Evolutionary conservation across 2,888 invertebrate genomes (phyloP), one percentile per base, ranked within the genome.

Genomic region (Andrena minutula): DNA sequence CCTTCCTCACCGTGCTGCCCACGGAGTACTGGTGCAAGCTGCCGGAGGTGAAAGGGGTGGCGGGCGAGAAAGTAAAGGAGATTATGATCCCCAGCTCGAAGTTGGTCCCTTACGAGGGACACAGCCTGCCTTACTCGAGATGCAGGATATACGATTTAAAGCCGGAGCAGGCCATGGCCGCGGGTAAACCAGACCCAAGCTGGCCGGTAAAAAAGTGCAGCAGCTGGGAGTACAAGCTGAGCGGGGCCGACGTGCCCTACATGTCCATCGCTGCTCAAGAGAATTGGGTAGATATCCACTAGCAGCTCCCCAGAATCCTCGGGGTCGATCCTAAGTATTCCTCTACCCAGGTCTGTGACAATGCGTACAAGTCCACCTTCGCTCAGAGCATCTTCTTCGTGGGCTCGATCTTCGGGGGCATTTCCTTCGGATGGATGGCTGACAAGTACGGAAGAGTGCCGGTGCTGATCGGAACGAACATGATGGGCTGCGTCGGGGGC

Each of bases 1-100:
- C 92, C 53, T 94, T 94, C 74, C 91, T 93, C 65, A 90, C 92
- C 6, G 75, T 93, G 5, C 87, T 89, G 75, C 94, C 88, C 10
- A 82, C 85, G 3, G 88, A 90, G 26, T 92, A 93, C 70, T 92
- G 92, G 91, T 94, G 94, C 83, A 80, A 86, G 7, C 81, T 92
- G 41, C 90, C 90, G 0, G 53, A 68, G 64, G 79, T 85, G 20
- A 72, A 79, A 0, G 71, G 74, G 16, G 7, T 74, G n/a, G 20
- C 66, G 26, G 2, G 16, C 0, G 87, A 88, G 2, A 74, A 85
- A 76, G 80, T 92, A 83, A 89, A 85, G 30, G 75, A 86, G 7
- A 68, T 85, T 10, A 84, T 84, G n/a, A 86, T 90, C 61, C 90
- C 90, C 2, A 80, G 75, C 41, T 79, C 83, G 30, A 70, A 84